Evolutionary conservation across 2,113 vertebrate species (phyloP).

Genomic region (Centrocercus urophasianus): DNA sequence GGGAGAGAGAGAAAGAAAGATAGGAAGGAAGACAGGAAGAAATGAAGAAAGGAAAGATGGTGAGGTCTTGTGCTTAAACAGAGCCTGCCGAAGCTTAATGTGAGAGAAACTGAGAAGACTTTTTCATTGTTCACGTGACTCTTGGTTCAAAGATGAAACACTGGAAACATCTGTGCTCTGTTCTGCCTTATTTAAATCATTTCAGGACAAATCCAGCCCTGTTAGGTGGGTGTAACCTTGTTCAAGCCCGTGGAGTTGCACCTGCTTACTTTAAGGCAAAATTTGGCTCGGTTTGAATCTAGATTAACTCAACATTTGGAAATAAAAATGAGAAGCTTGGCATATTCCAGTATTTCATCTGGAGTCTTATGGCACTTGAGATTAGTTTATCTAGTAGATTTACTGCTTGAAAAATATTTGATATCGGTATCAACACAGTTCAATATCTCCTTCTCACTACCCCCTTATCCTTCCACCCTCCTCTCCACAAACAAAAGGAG

Average conservation of each 20-base stretch:
- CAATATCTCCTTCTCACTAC: constrained; percentile 23
- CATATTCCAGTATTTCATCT: constrained; percentile 47
- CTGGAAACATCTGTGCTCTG: constrained; percentile 47
- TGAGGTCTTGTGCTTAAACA: neutral
- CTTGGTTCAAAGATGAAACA: constrained; percentile 31
- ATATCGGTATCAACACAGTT: constrained; percentile 7
- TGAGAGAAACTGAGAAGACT: neutral
- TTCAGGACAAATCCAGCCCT: constrained; percentile 31
- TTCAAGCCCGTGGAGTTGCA: constrained; percentile 41
- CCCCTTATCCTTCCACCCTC: neutral
- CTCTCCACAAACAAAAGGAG: neutral
- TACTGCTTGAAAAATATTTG: constrained; percentile 47
- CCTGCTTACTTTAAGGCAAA: constrained; percentile 15
- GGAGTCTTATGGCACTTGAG: constrained; percentile 17
- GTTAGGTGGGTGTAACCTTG: constrained; percentile 45
- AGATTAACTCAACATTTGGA: constrained; percentile 61
- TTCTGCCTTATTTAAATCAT: constrained; percentile 44
- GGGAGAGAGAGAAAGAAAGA: too few relatives aligned
- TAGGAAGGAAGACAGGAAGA: too few relatives aligned
- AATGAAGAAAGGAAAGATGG: neutral
- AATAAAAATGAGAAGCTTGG: constrained; percentile 35
- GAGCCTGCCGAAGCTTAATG: neutral
- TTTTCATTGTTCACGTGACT: neutral
- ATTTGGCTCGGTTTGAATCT: constrained; percentile 39
- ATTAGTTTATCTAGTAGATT: constrained; percentile 67